Conservation (phyloP, 2,113 vertebrate species). For the Elaphurus davidianus region DNA sequence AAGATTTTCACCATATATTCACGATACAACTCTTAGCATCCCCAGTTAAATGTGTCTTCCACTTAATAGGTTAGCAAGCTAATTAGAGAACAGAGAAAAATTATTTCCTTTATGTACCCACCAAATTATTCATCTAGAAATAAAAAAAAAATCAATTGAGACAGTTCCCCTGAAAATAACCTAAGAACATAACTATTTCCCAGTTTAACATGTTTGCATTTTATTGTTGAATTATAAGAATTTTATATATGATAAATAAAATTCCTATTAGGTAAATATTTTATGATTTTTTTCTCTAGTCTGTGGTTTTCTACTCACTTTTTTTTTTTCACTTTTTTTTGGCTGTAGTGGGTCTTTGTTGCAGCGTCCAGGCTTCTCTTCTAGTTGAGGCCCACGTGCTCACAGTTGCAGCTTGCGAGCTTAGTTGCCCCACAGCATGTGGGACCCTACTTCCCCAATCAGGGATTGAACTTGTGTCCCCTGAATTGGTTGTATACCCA, state of each 20-base stretch:
- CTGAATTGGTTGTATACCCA: not conserved
- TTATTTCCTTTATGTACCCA: not conserved
- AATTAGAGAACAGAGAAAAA: not conserved
- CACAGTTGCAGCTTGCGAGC: not conserved
- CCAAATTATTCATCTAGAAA: not conserved
- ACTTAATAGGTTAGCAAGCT: not conserved
- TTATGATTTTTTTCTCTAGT: not conserved
- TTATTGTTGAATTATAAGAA: not conserved
- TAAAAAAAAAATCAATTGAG: not conserved
- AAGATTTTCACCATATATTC: not conserved
- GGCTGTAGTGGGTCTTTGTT: not conserved
- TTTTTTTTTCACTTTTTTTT: not conserved
- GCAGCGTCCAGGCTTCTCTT: not conserved
- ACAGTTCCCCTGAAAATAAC: not conserved
- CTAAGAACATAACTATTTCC: not conserved
- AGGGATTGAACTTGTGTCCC: not conserved
- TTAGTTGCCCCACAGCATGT: not conserved
- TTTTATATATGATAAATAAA: not conserved
- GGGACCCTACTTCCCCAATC: not conserved
- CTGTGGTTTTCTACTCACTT: not conserved
- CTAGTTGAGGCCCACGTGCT: not conserved
- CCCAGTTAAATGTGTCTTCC: not conserved
- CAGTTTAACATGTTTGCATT: not conserved
- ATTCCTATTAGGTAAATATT: not conserved
- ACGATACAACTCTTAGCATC: not conserved